A percentile compares a stretch with the other conserved stretches of the same genome.
Evolutionary conservation across 2,113 vertebrate genomes (phyloP).

Genomic region (Oriolus oriolus): DNA sequence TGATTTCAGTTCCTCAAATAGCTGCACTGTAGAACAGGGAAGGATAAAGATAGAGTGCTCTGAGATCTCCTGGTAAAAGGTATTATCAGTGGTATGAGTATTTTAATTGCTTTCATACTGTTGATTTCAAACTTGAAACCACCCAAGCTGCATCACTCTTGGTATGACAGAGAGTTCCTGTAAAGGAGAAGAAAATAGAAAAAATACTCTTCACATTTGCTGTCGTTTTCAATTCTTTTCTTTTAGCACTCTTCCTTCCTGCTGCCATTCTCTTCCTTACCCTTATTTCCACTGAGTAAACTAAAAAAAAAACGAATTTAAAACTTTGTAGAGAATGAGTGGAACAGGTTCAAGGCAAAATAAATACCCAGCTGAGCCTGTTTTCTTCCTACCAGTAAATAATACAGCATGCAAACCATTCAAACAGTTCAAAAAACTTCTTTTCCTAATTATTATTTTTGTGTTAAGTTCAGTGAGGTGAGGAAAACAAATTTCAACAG

Average conservation of each 20-base stretch:
- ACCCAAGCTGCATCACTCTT: background rate
- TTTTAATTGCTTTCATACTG: conserved; percentile 41
- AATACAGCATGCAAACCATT: background rate
- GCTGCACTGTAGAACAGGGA: background rate
- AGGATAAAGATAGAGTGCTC: conserved; percentile 35
- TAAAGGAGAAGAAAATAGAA: background rate
- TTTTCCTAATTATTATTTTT: background rate
- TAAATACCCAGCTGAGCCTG: background rate
- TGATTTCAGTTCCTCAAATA: conserved; percentile 44
- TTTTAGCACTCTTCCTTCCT: background rate
- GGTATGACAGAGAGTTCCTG: background rate
- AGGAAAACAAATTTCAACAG: background rate
- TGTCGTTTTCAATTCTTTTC: background rate
- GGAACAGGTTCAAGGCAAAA: background rate
- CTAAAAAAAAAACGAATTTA: background rate
- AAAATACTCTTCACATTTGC: background rate
- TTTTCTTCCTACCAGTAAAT: background rate
- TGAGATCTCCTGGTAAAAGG: conserved; percentile 4
- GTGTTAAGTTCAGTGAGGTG: background rate
- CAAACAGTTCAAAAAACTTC: background rate
- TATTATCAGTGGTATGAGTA: background rate
- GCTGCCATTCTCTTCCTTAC: background rate
- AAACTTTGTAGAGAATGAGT: background rate
- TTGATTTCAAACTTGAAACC: conserved; percentile 18
- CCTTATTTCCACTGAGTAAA: background rate